phyloP scores from a whole-genome alignment of 1,140 invertebrate genomes.

The Charaxes varanes region DNA sequence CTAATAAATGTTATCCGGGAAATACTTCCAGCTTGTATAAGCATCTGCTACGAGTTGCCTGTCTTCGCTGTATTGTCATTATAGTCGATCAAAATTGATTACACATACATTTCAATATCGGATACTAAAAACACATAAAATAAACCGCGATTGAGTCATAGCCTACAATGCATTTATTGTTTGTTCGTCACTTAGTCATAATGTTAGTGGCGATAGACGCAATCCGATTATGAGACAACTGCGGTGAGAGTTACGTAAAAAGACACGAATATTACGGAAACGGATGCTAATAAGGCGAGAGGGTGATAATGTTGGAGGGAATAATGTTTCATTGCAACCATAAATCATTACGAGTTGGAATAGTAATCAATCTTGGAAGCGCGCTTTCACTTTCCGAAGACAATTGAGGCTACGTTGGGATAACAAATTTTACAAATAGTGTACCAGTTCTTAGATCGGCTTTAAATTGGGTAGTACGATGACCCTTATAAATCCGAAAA shows the following conservation, averaged over 20 bases:
- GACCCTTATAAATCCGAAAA: too few species aligned
- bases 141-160: conserved; percentile 27
- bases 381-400: conserved; percentile 8
- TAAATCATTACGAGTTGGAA: conserved; percentile 12
- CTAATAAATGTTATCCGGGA: too few species aligned
- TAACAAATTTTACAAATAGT: too few species aligned
- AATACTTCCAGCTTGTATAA: too few species aligned
- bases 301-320: conserved; percentile 1
- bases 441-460: too few species aligned
- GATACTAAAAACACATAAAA: not conserved
- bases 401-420: too few species aligned
- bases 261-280: conserved; percentile 4
- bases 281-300: conserved; percentile 1
- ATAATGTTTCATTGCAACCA: conserved; percentile 13
- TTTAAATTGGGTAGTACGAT: too few species aligned
- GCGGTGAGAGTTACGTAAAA: conserved; percentile 9
- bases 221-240: conserved; percentile 7
- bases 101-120: too few species aligned
- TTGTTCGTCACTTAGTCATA: conserved; percentile 20
- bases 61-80: not conserved
- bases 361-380: conserved; percentile 4
- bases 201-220: not conserved
- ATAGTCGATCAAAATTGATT: too few species aligned
- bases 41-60: too few species aligned
- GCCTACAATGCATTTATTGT: conserved; percentile 31